phyloP scores from a whole-genome alignment of 2,888 invertebrate genomes.

The Cistogaster globosa region DNA sequence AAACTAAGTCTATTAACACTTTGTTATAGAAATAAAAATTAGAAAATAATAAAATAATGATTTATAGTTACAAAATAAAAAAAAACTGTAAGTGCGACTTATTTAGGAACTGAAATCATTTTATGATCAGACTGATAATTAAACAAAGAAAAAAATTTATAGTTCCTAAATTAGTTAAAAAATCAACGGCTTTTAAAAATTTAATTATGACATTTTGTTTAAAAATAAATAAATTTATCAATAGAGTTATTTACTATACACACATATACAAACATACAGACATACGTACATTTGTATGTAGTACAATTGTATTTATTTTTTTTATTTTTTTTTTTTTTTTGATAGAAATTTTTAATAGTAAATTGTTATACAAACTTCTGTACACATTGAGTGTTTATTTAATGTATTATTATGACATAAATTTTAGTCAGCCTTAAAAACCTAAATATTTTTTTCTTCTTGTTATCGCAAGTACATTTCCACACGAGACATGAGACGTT shows the following conservation, averaged over 20 bases:
- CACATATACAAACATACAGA: too few species aligned
- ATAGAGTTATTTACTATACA: not conserved
- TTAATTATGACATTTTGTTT: not conserved
- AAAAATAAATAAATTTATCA: not conserved
- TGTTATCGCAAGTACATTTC: conserved; percentile 78
- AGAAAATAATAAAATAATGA: conserved; percentile 7
- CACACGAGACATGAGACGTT: conserved; percentile 80
- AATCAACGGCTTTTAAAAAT: not conserved
- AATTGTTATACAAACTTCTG: not conserved
- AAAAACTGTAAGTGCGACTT: not conserved
- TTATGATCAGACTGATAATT: not conserved
- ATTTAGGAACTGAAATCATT: not conserved
- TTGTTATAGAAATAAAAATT: conserved; percentile 21
- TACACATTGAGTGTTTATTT: not conserved
- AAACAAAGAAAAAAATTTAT: not conserved
- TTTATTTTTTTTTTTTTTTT: not conserved
- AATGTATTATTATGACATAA: not conserved
- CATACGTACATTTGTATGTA: too few species aligned
- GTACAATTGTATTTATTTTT: not conserved
- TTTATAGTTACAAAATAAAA: not conserved
- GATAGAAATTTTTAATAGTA: not conserved
- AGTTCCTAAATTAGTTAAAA: not conserved
- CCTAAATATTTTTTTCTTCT: conserved; percentile 12
- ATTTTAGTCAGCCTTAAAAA: not conserved
- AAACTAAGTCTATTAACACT: conserved; percentile 9